Evolutionary conservation across 2,113 vertebrate genomes (phyloP).

Genomic region (Sturnus vulgaris): DNA sequence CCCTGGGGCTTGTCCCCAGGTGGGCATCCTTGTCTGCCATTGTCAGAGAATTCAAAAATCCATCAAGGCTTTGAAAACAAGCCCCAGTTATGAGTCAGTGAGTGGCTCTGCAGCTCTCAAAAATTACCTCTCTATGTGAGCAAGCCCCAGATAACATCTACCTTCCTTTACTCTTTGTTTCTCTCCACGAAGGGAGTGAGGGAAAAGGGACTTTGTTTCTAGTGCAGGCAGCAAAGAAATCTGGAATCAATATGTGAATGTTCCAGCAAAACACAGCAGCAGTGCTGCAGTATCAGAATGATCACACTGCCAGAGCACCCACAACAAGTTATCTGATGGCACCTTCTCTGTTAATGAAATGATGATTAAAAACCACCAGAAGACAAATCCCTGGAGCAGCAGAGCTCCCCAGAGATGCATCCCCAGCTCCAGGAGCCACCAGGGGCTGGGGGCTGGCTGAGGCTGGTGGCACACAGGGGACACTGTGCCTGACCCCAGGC

Average conservation of each 20-base stretch:
- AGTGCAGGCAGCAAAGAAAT: constrained; percentile 10
- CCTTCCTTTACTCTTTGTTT: constrained; percentile 6
- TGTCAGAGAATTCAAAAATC: not conserved
- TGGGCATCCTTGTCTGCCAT: not conserved
- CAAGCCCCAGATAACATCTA: not conserved
- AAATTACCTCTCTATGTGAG: not conserved
- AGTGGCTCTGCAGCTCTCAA: not conserved
- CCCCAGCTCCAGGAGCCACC: not conserved
- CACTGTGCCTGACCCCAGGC: not conserved
- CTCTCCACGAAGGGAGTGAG: not conserved
- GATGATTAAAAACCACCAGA: not conserved
- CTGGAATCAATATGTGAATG: not conserved
- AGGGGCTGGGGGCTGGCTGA: not conserved
- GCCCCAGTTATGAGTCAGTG: not conserved
- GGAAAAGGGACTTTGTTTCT: constrained; percentile 1
- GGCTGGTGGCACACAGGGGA: not conserved
- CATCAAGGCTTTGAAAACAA: not conserved
- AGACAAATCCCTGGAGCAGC: not conserved
- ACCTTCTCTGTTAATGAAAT: not conserved
- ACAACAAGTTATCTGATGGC: not conserved
- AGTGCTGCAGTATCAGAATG: not conserved
- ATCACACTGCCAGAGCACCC: not conserved
- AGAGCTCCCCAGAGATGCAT: not conserved
- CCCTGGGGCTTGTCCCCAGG: rapidly evolving
- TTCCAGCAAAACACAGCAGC: not conserved